Evolutionary conservation across 1,140 invertebrate genomes (phyloP).

Genomic region (Zaprionus kolodkinae): DNA sequence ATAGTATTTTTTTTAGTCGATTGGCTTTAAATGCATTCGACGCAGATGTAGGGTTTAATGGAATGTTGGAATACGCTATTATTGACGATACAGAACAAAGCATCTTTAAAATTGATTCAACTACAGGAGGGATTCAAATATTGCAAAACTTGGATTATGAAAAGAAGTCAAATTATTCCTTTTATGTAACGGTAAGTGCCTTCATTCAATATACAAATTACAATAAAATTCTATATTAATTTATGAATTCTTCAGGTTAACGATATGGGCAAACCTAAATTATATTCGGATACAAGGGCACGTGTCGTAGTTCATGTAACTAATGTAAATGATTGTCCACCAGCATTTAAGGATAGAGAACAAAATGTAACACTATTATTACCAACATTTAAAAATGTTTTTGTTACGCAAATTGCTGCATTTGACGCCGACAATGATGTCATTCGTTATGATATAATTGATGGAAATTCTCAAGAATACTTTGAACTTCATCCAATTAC

Average conservation of each 20-base stretch:
- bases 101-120: conserved; percentile 94
- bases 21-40: conserved; percentile 92
- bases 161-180: conserved; percentile 88
- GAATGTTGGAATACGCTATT: conserved; percentile 93
- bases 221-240: not conserved
- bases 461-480: conserved; percentile 91
- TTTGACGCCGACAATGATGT: conserved; percentile 90
- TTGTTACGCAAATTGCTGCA: conserved; percentile 88
- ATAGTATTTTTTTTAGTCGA: conserved; percentile 85
- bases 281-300: conserved; percentile 90
- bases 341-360: conserved; percentile 88
- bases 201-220: not conserved
- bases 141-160: conserved; percentile 93
- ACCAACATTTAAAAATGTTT: conserved; percentile 91
- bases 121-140: conserved; percentile 94
- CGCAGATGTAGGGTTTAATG: conserved; percentile 92
- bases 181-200: conserved; percentile 89
- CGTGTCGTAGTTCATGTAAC: conserved; percentile 90
- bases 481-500: conserved; percentile 91
- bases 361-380: conserved; percentile 92
- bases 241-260: conserved; percentile 86
- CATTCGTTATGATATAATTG: conserved; percentile 91
- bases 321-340: conserved; percentile 95
- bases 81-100: conserved; percentile 89
- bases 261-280: conserved; percentile 92